Conservation (phyloP, 1,140 invertebrate genomes). For the silkworm (Bombyx mori) region DNA sequence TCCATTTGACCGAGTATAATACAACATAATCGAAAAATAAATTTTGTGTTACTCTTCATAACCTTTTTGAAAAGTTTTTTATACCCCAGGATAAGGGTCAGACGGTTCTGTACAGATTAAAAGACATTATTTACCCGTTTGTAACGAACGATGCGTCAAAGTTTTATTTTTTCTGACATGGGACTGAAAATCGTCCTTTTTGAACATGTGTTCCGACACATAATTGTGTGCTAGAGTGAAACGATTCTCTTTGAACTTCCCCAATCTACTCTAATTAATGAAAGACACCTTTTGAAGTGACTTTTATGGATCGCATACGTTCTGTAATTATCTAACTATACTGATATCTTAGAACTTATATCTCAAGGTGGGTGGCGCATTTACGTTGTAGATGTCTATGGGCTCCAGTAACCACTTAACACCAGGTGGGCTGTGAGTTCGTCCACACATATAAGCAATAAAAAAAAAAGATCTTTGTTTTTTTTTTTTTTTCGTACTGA, state of each 20-base stretch:
- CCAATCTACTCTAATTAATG: constrained; percentile 26
- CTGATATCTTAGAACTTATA: no score
- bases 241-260: constrained; percentile 25
- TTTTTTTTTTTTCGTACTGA: no score
- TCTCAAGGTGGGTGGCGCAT: no score
- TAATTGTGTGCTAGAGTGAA: constrained; percentile 28
- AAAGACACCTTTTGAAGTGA: constrained; percentile 1
- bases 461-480: no score
- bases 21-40: constrained; percentile 58
- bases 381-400: no score
- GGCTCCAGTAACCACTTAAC: no score
- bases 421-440: no score
- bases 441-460: no score
- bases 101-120: constrained; percentile 47
- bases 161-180: constrained; percentile 54
- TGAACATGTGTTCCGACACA: constrained; percentile 30
- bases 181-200: constrained; percentile 34
- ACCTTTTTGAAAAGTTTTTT: constrained; percentile 43
- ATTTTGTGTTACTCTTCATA: constrained; percentile 42
- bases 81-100: constrained; percentile 39
- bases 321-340: no score
- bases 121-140: constrained; percentile 61
- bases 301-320: not conserved
- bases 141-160: constrained; percentile 41
- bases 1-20: constrained; percentile 42